A percentile compares a stretch with the other conserved stretches of the same genome.
Evolutionary conservation across 2,888 invertebrate species (phyloP).

Genomic region (Xestia c-nigrum): DNA sequence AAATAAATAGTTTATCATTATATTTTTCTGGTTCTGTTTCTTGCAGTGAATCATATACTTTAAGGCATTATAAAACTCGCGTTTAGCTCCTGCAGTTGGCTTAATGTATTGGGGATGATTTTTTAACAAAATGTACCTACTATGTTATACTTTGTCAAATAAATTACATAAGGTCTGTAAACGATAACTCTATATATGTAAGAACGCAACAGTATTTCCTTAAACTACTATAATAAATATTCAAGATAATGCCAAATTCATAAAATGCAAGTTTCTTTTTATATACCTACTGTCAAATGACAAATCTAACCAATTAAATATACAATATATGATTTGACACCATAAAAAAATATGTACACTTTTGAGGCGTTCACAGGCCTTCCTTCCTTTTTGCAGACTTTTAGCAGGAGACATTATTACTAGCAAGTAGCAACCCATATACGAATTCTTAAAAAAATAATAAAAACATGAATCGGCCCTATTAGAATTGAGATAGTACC

Average conservation of each 20-base stretch:
- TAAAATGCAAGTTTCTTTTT: background rate
- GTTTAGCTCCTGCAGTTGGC: no score
- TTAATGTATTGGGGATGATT: no score
- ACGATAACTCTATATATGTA: background rate
- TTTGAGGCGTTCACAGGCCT: background rate
- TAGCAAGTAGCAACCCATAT: background rate
- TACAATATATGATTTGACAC: background rate
- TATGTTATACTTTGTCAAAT: conserved; percentile 8
- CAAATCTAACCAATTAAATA: background rate
- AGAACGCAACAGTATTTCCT: conserved; percentile 21
- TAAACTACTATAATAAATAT: conserved; percentile 26
- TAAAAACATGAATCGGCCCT: background rate
- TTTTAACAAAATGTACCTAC: conserved; percentile 9
- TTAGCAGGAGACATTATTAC: background rate
- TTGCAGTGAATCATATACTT: no score
- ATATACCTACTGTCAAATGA: background rate
- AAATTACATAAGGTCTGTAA: background rate
- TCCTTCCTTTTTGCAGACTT: background rate
- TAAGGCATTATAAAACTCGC: no score
- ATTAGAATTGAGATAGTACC: background rate
- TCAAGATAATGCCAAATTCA: conserved; percentile 5
- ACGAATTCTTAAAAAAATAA: background rate
- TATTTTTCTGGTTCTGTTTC: no score
- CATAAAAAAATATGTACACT: background rate
- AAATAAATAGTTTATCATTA: no score